phyloP scores from a whole-genome alignment of 1,140 invertebrate species.

The Drosophila azteca region DNA sequence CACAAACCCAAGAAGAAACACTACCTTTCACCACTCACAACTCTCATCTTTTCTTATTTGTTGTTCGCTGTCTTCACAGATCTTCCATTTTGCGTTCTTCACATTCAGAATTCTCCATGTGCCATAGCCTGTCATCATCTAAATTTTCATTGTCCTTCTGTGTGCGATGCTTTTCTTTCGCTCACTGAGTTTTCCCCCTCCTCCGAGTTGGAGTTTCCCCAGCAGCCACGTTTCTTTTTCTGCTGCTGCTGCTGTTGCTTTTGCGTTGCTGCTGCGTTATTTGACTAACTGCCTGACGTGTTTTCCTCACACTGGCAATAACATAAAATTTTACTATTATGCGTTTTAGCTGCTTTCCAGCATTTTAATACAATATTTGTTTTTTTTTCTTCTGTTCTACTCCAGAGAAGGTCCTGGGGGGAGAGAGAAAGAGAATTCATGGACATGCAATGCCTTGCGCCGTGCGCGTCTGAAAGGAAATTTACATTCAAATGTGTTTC shows the following conservation, averaged over 20 bases:
- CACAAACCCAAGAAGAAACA: neutral
- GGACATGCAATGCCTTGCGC: conserved; percentile 66
- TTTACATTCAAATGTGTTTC: conserved; percentile 83
- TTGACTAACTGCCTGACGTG: conserved; percentile 82
- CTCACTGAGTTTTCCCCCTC: conserved; percentile 30
- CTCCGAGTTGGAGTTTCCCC: conserved; percentile 6
- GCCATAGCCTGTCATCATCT: conserved; percentile 44
- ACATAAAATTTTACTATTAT: conserved; percentile 84
- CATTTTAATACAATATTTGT: conserved; percentile 83
- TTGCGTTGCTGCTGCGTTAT: conserved; percentile 58
- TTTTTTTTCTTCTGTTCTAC: conserved; percentile 53
- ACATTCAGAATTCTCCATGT: conserved; percentile 3
- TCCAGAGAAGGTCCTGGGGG: conserved; percentile 35
- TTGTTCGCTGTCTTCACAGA: neutral
- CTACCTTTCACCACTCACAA: neutral
- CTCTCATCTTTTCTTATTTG: conserved; percentile 25
- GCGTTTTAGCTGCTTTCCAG: conserved; percentile 83
- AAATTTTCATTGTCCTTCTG: conserved; percentile 72
- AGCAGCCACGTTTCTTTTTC: conserved; percentile 24
- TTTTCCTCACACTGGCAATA: conserved; percentile 82
- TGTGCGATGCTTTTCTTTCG: conserved; percentile 45
- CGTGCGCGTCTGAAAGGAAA: conserved; percentile 60
- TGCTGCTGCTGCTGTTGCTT: neutral
- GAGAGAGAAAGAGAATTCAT: conserved; percentile 72
- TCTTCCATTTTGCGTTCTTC: no score